Conservation (phyloP, 2,888 invertebrate species). For the Drosophila mercatorum region DNA sequence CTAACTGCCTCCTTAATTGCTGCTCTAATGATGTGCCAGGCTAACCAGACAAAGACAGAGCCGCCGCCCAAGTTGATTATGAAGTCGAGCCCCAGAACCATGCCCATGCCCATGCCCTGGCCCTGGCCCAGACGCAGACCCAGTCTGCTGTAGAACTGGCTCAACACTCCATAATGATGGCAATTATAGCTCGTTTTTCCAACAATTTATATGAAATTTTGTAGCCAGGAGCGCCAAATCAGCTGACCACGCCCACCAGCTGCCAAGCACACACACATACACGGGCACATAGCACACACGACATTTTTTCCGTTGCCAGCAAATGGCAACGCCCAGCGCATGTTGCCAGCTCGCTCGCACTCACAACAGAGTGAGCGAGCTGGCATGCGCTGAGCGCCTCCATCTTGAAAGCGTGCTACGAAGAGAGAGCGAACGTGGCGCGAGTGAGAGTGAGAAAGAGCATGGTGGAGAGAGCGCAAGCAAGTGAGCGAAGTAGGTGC, state of each 20-base stretch:
- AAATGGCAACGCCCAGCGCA: conserved; percentile 61
- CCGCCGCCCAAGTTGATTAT: conserved; percentile 63
- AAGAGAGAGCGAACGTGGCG: conserved; percentile 31
- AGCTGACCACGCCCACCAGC: conserved; percentile 46
- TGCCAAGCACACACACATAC: conserved; percentile 38
- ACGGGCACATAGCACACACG: conserved; percentile 50
- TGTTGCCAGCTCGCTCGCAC: conserved; percentile 43
- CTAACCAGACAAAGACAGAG: conserved; percentile 46
- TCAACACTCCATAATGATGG: conserved; percentile 84
- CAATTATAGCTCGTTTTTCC: conserved; percentile 84
- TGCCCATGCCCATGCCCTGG: background rate
- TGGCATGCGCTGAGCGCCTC: conserved; percentile 62
- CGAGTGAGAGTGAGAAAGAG: conserved; percentile 26
- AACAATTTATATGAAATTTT: conserved; percentile 82
- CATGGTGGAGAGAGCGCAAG: conserved; percentile 31
- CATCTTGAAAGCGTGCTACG: conserved; percentile 74
- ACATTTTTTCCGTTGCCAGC: conserved; percentile 36
- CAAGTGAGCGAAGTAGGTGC: conserved; percentile 32
- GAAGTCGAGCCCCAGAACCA: conserved; percentile 42
- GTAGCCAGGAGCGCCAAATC: conserved; percentile 37
- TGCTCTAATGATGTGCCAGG: conserved; percentile 71
- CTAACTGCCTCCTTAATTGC: conserved; percentile 70
- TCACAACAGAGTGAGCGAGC: conserved; percentile 31
- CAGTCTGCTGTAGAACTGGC: conserved; percentile 62
- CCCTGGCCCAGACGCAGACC: background rate